phyloP scores from a whole-genome alignment of 2,797 vertebrate genomes.

The Peromyscus eremicus region DNA sequence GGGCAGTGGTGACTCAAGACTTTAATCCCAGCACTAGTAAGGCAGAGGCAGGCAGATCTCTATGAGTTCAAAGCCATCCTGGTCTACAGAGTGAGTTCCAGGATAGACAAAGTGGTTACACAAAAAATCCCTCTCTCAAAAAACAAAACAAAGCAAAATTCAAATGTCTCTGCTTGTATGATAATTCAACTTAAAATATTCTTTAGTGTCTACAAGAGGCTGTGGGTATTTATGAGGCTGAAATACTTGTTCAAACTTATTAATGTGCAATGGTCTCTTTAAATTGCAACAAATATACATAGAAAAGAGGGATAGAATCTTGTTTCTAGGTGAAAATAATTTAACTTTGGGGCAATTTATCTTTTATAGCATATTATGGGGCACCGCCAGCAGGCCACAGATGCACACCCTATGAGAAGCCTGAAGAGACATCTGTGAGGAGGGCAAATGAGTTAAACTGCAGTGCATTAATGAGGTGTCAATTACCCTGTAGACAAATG shows the following conservation, averaged over 20 bases:
- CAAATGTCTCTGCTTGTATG: background rate
- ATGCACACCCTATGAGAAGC: background rate
- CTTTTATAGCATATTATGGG: conserved; percentile 47
- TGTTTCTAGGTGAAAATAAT: conserved; percentile 56
- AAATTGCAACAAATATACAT: conserved; percentile 21
- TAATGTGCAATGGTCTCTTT: conserved; percentile 1
- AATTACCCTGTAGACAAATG: background rate
- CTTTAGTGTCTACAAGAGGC: background rate
- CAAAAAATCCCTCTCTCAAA: background rate
- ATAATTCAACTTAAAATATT: background rate
- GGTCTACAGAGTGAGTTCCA: background rate
- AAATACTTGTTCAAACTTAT: background rate
- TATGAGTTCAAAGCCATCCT: background rate
- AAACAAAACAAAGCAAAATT: background rate
- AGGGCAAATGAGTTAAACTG: background rate
- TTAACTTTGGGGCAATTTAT: conserved; percentile 51
- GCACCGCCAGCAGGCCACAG: conserved; percentile 45
- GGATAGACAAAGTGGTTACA: background rate
- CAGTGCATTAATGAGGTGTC: conserved; percentile 37
- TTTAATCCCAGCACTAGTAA: background rate
- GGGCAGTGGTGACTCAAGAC: background rate
- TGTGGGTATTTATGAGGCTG: background rate
- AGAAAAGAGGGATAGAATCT: background rate
- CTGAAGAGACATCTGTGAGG: conserved; percentile 52
- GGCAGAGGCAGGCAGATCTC: background rate